Percentiles rank a stretch among this genome's conserved stretches.
These are phyloP conservation scores for Latrodectus geometricus DNA, from an alignment of 1,140 invertebrate genomes.

Conservation along the genomic window DNA sequence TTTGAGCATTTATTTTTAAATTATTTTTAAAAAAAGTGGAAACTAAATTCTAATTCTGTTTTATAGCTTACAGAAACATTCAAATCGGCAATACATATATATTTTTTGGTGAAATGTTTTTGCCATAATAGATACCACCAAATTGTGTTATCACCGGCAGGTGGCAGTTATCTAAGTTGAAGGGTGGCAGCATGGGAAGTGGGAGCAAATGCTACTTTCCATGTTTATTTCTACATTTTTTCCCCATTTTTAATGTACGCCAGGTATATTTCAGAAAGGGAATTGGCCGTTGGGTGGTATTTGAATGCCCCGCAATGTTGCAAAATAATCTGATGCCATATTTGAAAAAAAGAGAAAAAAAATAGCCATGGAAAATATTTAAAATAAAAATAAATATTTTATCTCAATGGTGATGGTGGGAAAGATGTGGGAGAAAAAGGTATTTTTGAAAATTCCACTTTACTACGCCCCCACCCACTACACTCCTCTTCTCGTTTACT, in stretches of 20 bases:
- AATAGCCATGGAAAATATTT: background rate
- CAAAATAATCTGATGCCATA: background rate
- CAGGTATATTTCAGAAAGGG: conserved; percentile 17
- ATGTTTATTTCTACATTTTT: conserved; percentile 4
- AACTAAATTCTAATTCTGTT: conserved; percentile 23
- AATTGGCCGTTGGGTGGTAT: conserved; percentile 30
- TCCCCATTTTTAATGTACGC: conserved; percentile 14
- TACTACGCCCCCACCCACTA: too few species aligned
- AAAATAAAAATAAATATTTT: conserved; percentile 54
- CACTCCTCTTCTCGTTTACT: too few species aligned
- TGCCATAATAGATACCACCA: conserved; percentile 20
- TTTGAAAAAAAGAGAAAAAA: background rate
- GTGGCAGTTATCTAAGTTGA: conserved; percentile 12
- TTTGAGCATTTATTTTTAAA: too few species aligned
- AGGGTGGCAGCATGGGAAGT: background rate
- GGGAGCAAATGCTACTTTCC: conserved; percentile 18
- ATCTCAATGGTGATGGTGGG: background rate
- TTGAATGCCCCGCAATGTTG: background rate
- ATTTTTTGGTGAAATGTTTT: conserved; percentile 20
- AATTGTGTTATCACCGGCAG: conserved; percentile 26
- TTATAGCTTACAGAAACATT: background rate
- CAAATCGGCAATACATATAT: background rate
- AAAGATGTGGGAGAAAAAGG: conserved; percentile 1
- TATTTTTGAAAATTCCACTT: conserved; percentile 2
- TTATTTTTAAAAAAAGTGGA: background rate